Evolutionary conservation across 2,888 invertebrate genomes (phyloP).

Genomic region (Copidosoma aretas): DNA sequence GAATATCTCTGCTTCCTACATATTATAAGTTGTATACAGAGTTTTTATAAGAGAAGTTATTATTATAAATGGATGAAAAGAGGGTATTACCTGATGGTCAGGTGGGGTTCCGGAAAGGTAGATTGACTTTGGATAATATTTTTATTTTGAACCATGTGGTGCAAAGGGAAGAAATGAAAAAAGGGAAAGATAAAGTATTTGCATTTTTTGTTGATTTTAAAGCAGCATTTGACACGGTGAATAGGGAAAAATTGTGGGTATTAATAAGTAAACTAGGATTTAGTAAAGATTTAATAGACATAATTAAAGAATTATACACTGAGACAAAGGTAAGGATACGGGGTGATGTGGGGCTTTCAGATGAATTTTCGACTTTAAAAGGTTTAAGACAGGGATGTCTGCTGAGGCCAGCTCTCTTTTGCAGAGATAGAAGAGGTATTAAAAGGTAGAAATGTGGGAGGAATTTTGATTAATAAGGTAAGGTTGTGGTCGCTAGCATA

Average conservation of each 20-base stretch:
- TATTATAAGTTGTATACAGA: slow-evolving; percentile 41
- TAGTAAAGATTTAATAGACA: slow-evolving; percentile 24
- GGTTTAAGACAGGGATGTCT: too few species aligned
- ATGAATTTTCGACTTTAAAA: too few species aligned
- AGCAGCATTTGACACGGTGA: slow-evolving; percentile 42
- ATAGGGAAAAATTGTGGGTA: slow-evolving; percentile 36
- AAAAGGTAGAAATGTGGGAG: slow-evolving; percentile 27
- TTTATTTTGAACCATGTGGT: slow-evolving; percentile 32
- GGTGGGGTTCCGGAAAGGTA: slow-evolving; percentile 38
- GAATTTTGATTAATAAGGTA: slow-evolving; percentile 15
- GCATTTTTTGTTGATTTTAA: slow-evolving; percentile 37
- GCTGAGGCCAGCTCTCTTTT: too few species aligned
- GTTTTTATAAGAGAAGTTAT: slow-evolving; percentile 36
- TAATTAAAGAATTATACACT: too few species aligned
- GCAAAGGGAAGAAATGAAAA: slow-evolving; percentile 12
- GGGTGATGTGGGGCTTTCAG: too few species aligned
- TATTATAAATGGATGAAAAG: slow-evolving; percentile 29
- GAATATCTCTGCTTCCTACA: slow-evolving; percentile 38
- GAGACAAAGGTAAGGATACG: too few species aligned
- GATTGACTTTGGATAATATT: slow-evolving; percentile 37
- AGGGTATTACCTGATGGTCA: slow-evolving; percentile 34
- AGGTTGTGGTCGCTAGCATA: slow-evolving; percentile 36
- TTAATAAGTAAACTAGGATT: slow-evolving; percentile 29
- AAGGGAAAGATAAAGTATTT: slow-evolving; percentile 21
- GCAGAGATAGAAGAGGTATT: slow-evolving; percentile 31